Conservation (phyloP, 2,113 vertebrate genomes). For the Phasianus colchicus region DNA sequence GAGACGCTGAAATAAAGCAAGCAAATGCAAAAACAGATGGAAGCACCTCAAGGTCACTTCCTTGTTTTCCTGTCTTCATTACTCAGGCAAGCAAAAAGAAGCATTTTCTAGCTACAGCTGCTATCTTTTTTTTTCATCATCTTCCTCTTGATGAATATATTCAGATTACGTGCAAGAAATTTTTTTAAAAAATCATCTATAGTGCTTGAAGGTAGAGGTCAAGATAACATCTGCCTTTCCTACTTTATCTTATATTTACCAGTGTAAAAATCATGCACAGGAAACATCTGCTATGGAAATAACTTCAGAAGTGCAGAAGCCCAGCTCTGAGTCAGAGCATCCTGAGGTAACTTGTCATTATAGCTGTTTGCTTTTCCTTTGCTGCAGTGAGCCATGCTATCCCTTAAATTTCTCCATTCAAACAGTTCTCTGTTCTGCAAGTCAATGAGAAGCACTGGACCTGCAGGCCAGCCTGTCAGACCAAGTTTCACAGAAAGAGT, state of each 20-base stretch:
- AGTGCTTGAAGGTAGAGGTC: constrained; percentile 19
- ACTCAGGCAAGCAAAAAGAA: not conserved
- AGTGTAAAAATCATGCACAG: not conserved
- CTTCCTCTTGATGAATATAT: not conserved
- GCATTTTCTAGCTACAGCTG: not conserved
- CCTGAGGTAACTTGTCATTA: not conserved
- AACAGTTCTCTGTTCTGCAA: not conserved
- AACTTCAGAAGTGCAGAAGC: not conserved
- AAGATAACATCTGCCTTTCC: constrained; percentile 47
- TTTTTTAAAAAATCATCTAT: not conserved
- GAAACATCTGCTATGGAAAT: constrained; percentile 37
- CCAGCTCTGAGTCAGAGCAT: constrained; percentile 9
- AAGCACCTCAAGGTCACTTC: not conserved
- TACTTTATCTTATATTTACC: not conserved
- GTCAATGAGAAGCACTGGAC: not conserved
- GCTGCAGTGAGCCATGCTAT: not conserved
- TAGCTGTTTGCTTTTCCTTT: not conserved
- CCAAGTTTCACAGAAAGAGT: accelerated
- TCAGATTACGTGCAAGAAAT: constrained; percentile 37
- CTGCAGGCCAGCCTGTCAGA: not conserved
- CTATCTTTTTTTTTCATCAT: not conserved
- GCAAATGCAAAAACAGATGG: not conserved
- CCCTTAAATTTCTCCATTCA: not conserved
- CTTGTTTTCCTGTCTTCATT: not conserved
- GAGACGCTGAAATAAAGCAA: not conserved